phyloP scores from a whole-genome alignment of 2,888 invertebrate genomes.

The Megamerina dolium region DNA sequence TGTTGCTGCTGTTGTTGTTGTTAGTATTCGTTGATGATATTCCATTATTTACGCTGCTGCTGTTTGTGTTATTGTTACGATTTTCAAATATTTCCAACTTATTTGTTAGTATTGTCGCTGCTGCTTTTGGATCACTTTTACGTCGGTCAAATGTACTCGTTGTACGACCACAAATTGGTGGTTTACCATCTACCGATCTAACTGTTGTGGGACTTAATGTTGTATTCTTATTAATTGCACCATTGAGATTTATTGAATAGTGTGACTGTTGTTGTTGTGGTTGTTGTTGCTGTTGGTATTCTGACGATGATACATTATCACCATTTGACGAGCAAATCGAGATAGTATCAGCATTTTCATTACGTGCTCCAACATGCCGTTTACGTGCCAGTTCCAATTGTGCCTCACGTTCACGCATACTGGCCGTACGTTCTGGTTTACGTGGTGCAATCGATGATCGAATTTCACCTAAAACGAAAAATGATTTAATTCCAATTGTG shows the following conservation, averaged over 20 bases:
- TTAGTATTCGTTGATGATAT: slow-evolving; percentile 1
- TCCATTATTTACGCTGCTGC: slow-evolving; percentile 1
- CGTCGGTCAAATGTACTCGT: slow-evolving; percentile 44
- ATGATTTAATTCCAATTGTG: neutral
- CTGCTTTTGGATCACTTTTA: slow-evolving; percentile 37
- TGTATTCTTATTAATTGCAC: slow-evolving; percentile 1
- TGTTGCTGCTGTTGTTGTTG: slow-evolving; percentile 6
- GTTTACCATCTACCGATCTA: slow-evolving; percentile 20
- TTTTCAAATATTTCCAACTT: slow-evolving; percentile 45
- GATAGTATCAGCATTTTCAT: slow-evolving; percentile 46
- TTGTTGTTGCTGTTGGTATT: slow-evolving; percentile 34
- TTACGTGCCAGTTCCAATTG: slow-evolving; percentile 56
- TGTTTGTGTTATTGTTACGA: slow-evolving; percentile 16
- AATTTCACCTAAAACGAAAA: slow-evolving; percentile 61
- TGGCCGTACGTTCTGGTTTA: slow-evolving; percentile 80
- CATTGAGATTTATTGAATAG: slow-evolving; percentile 3
- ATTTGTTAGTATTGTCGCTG: slow-evolving; percentile 27
- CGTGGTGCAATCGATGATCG: slow-evolving; percentile 73
- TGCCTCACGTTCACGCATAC: slow-evolving; percentile 74
- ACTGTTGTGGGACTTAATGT: slow-evolving; percentile 19
- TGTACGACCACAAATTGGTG: slow-evolving; percentile 33
- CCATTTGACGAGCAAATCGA: slow-evolving; percentile 51
- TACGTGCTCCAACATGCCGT: slow-evolving; percentile 31
- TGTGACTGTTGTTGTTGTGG: slow-evolving; percentile 31
- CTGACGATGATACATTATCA: slow-evolving; percentile 45